Evolutionary conservation across 2,888 invertebrate species (phyloP).

Genomic region (Stenoptilia bipunctidactyla): DNA sequence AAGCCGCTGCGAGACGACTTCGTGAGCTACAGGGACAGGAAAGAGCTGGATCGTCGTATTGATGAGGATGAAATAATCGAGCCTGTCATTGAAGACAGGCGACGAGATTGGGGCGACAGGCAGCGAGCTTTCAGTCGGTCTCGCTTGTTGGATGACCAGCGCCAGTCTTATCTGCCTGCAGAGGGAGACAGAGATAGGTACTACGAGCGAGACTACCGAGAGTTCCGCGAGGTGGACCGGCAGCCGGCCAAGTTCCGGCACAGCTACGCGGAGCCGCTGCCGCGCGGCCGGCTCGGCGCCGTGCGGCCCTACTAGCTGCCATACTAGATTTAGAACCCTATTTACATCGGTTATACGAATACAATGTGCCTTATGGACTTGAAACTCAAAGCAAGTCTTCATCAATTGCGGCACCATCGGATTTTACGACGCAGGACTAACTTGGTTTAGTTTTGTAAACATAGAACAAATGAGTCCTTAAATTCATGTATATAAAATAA

Average conservation of each 20-base stretch:
- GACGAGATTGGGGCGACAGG: constrained; percentile 54
- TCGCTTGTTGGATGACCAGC: constrained; percentile 54
- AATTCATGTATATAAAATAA: too few relatives aligned
- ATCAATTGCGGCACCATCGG: too few relatives aligned
- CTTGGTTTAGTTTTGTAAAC: too few relatives aligned
- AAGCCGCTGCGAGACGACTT: constrained; percentile 50
- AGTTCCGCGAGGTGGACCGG: constrained; percentile 52
- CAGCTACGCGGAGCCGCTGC: constrained; percentile 77
- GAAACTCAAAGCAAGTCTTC: too few relatives aligned
- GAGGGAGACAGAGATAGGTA: constrained; percentile 54
- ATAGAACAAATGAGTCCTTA: too few relatives aligned
- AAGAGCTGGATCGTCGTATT: constrained; percentile 54
- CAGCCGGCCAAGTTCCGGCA: constrained; percentile 69
- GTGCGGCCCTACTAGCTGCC: constrained; percentile 66
- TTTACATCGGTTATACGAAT: too few relatives aligned
- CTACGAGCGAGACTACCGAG: constrained; percentile 56
- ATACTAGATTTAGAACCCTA: constrained; percentile 24
- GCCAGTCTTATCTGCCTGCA: constrained; percentile 50
- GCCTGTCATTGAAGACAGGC: constrained; percentile 52
- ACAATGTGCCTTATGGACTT: too few relatives aligned
- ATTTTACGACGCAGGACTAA: too few relatives aligned
- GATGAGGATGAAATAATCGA: constrained; percentile 62
- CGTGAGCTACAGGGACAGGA: constrained; percentile 49
- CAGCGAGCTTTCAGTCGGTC: constrained; percentile 61
- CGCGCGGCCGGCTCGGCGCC: constrained; percentile 60